These are phyloP conservation scores for Cistogaster globosa DNA, from an alignment of 2,888 invertebrate genomes.

Conservation along the genomic window DNA sequence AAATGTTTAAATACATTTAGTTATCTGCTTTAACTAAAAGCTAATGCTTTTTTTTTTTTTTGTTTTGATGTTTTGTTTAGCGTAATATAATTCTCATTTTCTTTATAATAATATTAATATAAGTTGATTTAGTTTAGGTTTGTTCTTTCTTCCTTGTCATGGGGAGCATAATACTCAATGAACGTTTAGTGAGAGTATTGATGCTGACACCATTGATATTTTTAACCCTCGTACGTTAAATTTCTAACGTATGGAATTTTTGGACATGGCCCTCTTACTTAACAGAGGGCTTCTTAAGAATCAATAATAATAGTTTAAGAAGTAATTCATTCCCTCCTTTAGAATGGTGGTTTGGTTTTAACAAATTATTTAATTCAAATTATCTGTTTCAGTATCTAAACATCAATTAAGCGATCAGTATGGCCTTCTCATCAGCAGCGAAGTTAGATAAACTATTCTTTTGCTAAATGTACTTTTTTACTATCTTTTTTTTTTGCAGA, in stretches of 20 bases:
- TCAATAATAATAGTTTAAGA: background rate
- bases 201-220: constrained; percentile 88
- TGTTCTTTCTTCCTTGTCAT: constrained; percentile 88
- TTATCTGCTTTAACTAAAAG: constrained; percentile 18
- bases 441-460: no score
- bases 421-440: no score
- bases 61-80: background rate
- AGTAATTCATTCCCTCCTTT: no score
- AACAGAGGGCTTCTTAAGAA: constrained; percentile 79
- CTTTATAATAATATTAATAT: constrained; percentile 55
- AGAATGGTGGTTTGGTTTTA: no score
- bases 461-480: no score
- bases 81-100: constrained; percentile 76
- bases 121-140: constrained; percentile 45
- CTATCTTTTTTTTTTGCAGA: no score
- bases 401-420: no score
- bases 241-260: constrained; percentile 89
- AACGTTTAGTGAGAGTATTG: constrained; percentile 93
- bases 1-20: constrained; percentile 37
- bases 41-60: background rate
- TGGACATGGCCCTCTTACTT: constrained; percentile 89
- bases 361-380: no score
- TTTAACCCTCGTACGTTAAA: constrained; percentile 76
- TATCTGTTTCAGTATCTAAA: no score
- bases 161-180: constrained; percentile 94